Evolutionary conservation across 2,113 vertebrate species (phyloP).

Genomic region (Sporophila hypoxantha): DNA sequence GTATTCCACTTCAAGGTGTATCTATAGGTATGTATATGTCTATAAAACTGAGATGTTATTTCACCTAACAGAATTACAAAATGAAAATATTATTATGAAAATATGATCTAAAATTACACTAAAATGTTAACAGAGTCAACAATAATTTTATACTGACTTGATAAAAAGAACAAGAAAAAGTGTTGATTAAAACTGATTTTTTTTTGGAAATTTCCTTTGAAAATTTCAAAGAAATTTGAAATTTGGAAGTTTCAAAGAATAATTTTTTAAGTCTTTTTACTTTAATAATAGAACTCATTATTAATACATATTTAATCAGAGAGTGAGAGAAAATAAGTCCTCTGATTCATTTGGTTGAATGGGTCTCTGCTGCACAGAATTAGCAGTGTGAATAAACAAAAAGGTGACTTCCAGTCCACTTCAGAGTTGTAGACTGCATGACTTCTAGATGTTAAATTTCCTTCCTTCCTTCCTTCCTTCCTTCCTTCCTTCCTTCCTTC

Average conservation of each 20-base stretch:
- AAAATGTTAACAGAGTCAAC: neutral
- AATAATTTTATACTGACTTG: neutral
- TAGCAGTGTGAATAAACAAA: neutral
- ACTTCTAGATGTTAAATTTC: neutral
- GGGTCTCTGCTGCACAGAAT: neutral
- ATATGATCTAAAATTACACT: neutral
- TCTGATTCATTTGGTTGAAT: neutral
- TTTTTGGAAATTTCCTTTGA: neutral
- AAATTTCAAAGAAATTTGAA: too few relatives aligned
- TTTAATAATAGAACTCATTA: neutral
- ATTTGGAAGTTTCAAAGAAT: neutral
- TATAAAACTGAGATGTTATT: neutral
- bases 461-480: too few relatives aligned
- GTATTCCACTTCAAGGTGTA: neutral
- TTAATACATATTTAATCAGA: neutral
- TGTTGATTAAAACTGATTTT: accelerated
- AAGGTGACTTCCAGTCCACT: neutral
- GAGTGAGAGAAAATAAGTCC: neutral
- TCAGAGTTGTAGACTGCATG: neutral
- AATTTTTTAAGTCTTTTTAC: neutral
- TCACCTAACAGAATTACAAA: neutral
- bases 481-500: too few relatives aligned
- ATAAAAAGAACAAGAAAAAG: neutral
- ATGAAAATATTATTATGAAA: neutral
- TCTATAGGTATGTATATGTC: neutral